Percentiles rank a stretch among this genome's conserved stretches.
Conservation (phyloP, 1,140 invertebrate species). For the Saccostrea cuccullata region DNA sequence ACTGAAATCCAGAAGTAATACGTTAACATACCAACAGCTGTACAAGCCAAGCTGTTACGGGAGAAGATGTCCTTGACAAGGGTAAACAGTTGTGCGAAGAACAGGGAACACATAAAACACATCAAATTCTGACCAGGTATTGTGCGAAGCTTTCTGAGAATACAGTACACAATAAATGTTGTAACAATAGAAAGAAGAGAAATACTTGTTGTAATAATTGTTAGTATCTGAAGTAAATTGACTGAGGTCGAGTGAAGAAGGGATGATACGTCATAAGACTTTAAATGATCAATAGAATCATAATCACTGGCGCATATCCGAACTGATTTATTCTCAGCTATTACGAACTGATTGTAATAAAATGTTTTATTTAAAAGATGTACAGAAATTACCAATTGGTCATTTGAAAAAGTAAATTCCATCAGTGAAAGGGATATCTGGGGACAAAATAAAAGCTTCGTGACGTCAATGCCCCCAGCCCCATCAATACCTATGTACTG, state of each 20-base stretch:
- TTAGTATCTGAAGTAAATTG: background rate
- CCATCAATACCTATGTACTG: background rate
- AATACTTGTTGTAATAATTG: background rate
- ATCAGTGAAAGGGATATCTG: background rate
- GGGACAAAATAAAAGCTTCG: background rate
- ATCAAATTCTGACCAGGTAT: constrained; percentile 17
- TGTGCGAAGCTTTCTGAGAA: background rate
- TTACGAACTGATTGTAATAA: background rate
- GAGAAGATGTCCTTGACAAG: background rate
- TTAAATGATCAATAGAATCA: background rate
- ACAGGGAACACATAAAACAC: background rate
- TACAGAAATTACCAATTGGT: background rate
- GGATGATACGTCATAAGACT: background rate
- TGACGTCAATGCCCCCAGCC: background rate
- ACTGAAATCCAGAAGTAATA: constrained; percentile 7
- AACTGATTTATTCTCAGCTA: background rate
- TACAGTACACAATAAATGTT: background rate
- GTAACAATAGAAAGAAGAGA: background rate
- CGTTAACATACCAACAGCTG: background rate
- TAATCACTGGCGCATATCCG: background rate
- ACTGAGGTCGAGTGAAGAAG: background rate
- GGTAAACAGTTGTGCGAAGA: background rate
- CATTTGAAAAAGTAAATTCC: background rate
- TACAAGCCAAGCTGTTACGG: background rate
- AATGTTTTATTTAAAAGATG: background rate